A percentile compares a stretch with the other conserved stretches of the same genome.
phyloP scores from a whole-genome alignment of 2,888 invertebrate species.

The Epiperipatus broadwayi region DNA sequence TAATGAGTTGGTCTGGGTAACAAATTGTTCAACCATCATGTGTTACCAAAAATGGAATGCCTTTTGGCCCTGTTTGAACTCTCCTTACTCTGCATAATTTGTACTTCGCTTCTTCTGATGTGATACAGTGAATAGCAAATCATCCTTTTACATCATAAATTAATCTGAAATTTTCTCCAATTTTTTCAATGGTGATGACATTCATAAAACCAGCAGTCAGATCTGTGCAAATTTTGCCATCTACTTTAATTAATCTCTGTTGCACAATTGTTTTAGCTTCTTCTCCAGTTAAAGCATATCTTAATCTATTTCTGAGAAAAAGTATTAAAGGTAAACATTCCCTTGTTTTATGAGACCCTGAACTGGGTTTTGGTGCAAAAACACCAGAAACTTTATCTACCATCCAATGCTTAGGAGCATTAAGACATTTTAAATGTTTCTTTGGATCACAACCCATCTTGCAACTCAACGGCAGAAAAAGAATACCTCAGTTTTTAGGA shows the following conservation, averaged over 20 bases:
- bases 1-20: constrained; percentile 92
- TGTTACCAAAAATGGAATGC: constrained; percentile 82
- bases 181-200: constrained; percentile 95
- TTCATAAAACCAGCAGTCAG: constrained; percentile 98
- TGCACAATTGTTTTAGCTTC: constrained; percentile 96
- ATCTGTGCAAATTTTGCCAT: constrained; percentile 93
- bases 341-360: constrained; percentile 91
- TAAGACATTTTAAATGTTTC: constrained; percentile 97
- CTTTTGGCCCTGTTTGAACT: constrained; percentile 76
- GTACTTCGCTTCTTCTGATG: constrained; percentile 95
- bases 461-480: too few relatives aligned
- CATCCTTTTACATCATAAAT: constrained; percentile 98
- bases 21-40: constrained; percentile 96
- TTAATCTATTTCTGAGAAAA: constrained; percentile 87
- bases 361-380: constrained; percentile 89
- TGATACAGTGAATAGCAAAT: constrained; percentile 90
- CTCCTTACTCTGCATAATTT: constrained; percentile 89
- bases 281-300: constrained; percentile 88
- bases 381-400: constrained; percentile 96
- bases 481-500: too few relatives aligned
- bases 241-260: constrained; percentile 93
- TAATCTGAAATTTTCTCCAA: constrained; percentile 87
- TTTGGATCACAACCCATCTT: constrained; percentile 98
- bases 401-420: constrained; percentile 99
- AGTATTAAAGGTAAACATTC: constrained; percentile 91